Conservation (phyloP, 2,888 invertebrate genomes). For the Mesorhabditis belari region DNA sequence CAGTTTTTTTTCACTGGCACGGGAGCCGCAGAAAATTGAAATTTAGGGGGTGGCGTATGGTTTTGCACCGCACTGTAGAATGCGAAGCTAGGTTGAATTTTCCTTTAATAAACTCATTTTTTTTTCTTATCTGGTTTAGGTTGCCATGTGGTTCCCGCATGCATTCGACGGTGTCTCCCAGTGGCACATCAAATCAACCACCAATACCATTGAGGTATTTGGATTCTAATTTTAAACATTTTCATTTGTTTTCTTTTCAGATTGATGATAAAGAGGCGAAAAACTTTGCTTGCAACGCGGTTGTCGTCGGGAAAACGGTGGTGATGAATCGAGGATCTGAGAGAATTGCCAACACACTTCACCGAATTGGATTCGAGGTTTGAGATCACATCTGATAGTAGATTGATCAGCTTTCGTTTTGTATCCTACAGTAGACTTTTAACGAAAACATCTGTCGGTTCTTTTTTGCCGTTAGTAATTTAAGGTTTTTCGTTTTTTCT, state of each 20-base stretch:
- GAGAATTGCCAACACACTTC: conserved; percentile 37
- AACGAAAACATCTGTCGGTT: too few relatives aligned
- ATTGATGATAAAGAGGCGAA: conserved; percentile 42
- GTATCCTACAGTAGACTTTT: not conserved
- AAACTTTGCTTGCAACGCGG: conserved; percentile 50
- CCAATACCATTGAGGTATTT: conserved; percentile 26
- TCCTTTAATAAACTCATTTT: not conserved
- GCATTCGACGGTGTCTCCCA: conserved; percentile 47
- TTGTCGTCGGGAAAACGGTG: conserved; percentile 48
- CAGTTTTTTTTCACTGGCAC: too few relatives aligned
- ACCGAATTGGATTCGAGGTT: conserved; percentile 26
- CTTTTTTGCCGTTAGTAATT: too few relatives aligned
- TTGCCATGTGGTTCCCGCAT: conserved; percentile 45
- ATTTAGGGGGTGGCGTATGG: too few relatives aligned
- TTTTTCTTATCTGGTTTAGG: too few relatives aligned
- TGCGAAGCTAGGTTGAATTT: too few relatives aligned
- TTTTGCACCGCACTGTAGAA: too few relatives aligned
- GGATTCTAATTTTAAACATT: too few relatives aligned
- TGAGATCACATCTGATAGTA: not conserved
- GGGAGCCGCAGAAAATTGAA: too few relatives aligned
- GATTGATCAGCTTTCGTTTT: not conserved
- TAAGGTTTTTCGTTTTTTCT: too few relatives aligned
- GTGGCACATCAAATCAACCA: conserved; percentile 46
- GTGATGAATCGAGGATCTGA: conserved; percentile 43
- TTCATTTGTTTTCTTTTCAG: conserved; percentile 7